These are phyloP conservation scores for Andrena bucephala DNA, from an alignment of 2,888 invertebrate genomes.

Conservation along the genomic window DNA sequence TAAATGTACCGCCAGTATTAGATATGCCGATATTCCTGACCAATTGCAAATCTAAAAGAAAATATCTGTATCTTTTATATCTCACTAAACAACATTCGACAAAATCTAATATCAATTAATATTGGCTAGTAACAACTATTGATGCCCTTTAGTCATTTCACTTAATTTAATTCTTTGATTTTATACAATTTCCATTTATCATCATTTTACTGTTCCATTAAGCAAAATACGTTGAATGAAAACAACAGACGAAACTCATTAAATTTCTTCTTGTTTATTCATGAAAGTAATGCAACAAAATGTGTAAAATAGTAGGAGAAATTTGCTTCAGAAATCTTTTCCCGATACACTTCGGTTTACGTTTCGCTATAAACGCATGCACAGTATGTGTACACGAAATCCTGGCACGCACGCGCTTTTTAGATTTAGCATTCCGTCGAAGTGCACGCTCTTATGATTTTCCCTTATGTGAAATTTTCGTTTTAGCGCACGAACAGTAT, in stretches of 20 bases:
- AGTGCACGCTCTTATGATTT: slow-evolving; percentile 74
- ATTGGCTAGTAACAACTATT: no score
- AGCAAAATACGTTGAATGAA: no score
- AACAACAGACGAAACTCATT: no score
- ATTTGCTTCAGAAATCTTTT: not conserved
- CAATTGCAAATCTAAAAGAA: no score
- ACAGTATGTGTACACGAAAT: slow-evolving; percentile 13
- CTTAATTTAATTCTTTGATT: not conserved
- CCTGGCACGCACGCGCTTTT: slow-evolving; percentile 48
- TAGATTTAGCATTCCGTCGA: slow-evolving; percentile 15
- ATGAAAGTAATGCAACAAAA: not conserved
- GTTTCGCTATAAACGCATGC: slow-evolving; percentile 14
- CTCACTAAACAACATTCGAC: no score
- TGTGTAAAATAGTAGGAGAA: not conserved
- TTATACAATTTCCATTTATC: not conserved
- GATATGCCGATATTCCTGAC: no score
- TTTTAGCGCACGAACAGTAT: slow-evolving; percentile 85
- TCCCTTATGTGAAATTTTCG: slow-evolving; percentile 80
- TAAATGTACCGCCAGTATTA: no score
- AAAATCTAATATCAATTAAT: no score
- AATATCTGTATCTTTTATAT: no score
- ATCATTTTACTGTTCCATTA: no score
- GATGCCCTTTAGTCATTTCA: no score
- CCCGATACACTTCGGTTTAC: slow-evolving; percentile 7
- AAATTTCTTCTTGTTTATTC: no score